Conservation (phyloP, 2,113 vertebrate genomes). For the Eurystomus gularis region DNA sequence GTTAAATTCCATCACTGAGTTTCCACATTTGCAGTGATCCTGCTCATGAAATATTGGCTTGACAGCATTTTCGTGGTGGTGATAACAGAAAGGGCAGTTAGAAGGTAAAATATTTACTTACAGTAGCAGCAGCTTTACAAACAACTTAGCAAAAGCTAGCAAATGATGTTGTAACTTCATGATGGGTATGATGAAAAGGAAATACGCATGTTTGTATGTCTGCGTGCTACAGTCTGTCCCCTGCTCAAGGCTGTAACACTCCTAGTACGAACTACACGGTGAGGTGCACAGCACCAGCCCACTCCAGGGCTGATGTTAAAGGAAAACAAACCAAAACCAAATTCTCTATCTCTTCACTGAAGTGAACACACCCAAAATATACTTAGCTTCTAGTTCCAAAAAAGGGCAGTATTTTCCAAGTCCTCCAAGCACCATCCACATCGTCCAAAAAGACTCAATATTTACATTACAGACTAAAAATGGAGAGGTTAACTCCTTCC, state of each 20-base stretch:
- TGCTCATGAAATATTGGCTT: not conserved
- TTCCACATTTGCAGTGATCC: not conserved
- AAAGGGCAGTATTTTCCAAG: not conserved
- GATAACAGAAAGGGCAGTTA: not conserved
- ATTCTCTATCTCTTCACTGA: not conserved
- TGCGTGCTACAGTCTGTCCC: not conserved
- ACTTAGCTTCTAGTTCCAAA: not conserved
- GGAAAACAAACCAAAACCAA: not conserved
- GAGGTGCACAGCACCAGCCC: not conserved
- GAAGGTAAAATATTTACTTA: not conserved
- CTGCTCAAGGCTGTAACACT: not conserved
- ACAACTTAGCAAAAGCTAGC: not conserved
- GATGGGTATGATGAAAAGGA: not conserved
- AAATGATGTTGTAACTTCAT: not conserved
- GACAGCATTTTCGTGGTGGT: not conserved
- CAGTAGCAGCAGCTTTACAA: not conserved
- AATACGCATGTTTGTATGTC: not conserved
- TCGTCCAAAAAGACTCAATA: not conserved
- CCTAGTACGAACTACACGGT: rapidly evolving
- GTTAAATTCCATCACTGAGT: not conserved
- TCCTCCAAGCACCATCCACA: not conserved
- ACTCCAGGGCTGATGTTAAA: not conserved
- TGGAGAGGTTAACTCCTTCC: not conserved
- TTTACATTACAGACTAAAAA: not conserved
- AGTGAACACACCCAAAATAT: not conserved